phyloP scores from a whole-genome alignment of 1,140 invertebrate species.

The Diabrotica undecimpunctata region DNA sequence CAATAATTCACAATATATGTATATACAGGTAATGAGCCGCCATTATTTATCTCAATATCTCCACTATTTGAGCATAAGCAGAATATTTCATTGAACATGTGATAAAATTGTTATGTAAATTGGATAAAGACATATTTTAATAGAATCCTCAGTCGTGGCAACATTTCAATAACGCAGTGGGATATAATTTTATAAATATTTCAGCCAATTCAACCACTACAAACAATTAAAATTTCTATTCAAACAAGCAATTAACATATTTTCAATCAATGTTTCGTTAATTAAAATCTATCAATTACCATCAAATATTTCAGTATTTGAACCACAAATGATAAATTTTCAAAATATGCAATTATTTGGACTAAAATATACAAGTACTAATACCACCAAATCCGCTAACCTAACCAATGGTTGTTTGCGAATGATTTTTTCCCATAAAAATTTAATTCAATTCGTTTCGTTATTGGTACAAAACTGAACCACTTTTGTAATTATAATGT shows the following conservation, averaged over 20 bases:
- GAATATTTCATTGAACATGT: too few relatives aligned
- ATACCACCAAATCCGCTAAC: not conserved
- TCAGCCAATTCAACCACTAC: not conserved
- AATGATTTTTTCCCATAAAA: not conserved
- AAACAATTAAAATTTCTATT: not conserved
- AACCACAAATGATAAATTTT: not conserved
- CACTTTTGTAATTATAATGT: conserved; percentile 1
- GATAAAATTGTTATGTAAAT: too few relatives aligned
- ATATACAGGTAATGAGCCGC: too few relatives aligned
- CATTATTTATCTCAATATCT: too few relatives aligned
- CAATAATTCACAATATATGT: too few relatives aligned
- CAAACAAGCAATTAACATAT: not conserved
- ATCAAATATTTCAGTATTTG: not conserved
- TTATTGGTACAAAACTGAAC: not conserved
- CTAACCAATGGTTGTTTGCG: not conserved
- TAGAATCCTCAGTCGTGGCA: too few relatives aligned
- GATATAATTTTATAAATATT: too few relatives aligned
- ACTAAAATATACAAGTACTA: not conserved
- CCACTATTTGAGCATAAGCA: too few relatives aligned
- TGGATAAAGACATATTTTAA: too few relatives aligned
- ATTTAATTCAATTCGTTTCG: not conserved
- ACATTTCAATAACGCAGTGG: too few relatives aligned
- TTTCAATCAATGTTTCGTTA: not conserved
- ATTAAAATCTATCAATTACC: not conserved
- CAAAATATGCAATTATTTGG: not conserved